These are phyloP conservation scores for Phoenicopterus ruber DNA, from an alignment of 2,113 vertebrate genomes.

Conservation along the genomic window DNA sequence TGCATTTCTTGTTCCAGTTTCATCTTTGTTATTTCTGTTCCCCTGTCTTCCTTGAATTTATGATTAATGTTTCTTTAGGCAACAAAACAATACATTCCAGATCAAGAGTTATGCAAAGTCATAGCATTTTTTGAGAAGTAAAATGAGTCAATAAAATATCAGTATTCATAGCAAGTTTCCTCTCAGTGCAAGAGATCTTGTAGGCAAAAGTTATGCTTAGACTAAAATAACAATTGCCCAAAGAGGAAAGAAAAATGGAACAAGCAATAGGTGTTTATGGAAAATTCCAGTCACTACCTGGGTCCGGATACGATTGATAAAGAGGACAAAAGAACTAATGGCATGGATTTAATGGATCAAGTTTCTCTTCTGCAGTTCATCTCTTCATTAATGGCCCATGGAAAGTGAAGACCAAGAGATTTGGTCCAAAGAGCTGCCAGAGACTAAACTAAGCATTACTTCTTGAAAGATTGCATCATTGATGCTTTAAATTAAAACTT, in stretches of 20 bases:
- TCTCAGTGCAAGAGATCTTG: background rate
- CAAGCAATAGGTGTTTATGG: background rate
- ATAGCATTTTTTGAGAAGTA: conserved; percentile 3
- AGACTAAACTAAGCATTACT: conserved; percentile 48
- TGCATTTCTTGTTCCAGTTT: conserved; percentile 40
- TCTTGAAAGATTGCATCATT: conserved; percentile 51
- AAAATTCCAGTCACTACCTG: conserved; percentile 36
- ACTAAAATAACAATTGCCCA: background rate
- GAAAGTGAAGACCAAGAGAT: conserved; percentile 55
- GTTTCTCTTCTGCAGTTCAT: conserved; percentile 52
- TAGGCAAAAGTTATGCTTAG: conserved; percentile 3
- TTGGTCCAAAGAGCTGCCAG: conserved; percentile 55
- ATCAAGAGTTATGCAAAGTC: conserved; percentile 35
- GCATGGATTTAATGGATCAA: conserved; percentile 50
- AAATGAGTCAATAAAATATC: conserved; percentile 31
- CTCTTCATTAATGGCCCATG: conserved; percentile 61
- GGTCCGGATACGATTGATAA: conserved; percentile 5
- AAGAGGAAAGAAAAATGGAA: background rate
- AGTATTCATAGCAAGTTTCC: conserved; percentile 11
- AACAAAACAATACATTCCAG: conserved; percentile 24
- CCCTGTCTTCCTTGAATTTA: conserved; percentile 26
- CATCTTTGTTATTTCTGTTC: conserved; percentile 44
- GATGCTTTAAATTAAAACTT: conserved; percentile 61
- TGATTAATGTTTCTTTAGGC: conserved; percentile 54
- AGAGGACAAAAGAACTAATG: conserved; percentile 41